Conservation (phyloP, 1,140 invertebrate species). For the Cydia strobilella region DNA sequence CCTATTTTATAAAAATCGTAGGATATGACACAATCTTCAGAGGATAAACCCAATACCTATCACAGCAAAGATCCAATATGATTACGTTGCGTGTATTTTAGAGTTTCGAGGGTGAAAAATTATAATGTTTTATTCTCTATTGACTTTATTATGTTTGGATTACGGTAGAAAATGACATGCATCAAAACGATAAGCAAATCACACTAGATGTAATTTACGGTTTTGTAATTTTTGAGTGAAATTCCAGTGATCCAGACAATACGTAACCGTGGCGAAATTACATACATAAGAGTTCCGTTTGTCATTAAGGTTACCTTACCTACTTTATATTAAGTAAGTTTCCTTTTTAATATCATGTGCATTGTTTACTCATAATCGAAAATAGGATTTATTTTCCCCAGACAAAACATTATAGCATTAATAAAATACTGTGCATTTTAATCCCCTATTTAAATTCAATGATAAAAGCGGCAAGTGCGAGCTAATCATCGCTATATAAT, state of each 20-base stretch:
- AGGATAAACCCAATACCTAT: slow-evolving; percentile 53
- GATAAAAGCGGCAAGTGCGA: slow-evolving; percentile 69
- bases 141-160: too few species aligned
- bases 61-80: slow-evolving; percentile 47
- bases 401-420: slow-evolving; percentile 52
- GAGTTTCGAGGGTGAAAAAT: background rate
- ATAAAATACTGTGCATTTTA: slow-evolving; percentile 72
- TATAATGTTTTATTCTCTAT: too few species aligned
- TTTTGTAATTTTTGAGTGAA: too few species aligned
- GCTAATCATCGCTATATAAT: slow-evolving; percentile 79
- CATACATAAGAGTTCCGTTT: too few species aligned
- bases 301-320: too few species aligned
- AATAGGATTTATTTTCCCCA: background rate
- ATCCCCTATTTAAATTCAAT: slow-evolving; percentile 80
- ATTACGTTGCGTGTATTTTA: slow-evolving; percentile 35
- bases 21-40: slow-evolving; percentile 76
- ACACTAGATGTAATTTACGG: too few species aligned
- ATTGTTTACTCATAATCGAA: background rate
- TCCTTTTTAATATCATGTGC: too few species aligned
- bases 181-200: too few species aligned
- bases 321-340: too few species aligned
- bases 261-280: too few species aligned
- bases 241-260: too few species aligned
- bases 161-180: too few species aligned
- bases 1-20: slow-evolving; percentile 78